Percentiles rank a stretch among this genome's conserved stretches.
Conservation (phyloP, 2,113 vertebrate species). For the Ciconia stormi region DNA sequence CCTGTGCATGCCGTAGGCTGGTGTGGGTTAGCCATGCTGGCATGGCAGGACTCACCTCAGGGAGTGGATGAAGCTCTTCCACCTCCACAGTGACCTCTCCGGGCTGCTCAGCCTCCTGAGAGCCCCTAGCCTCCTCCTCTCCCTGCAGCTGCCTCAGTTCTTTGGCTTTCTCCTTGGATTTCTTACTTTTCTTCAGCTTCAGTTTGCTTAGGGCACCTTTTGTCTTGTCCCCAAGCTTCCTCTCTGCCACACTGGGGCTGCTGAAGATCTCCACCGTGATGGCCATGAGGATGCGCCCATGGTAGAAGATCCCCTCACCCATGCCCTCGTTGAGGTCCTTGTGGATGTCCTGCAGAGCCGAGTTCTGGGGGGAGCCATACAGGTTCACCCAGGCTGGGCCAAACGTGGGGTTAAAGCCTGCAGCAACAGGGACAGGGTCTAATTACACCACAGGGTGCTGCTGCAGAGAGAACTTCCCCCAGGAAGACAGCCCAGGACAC, state of each 20-base stretch:
- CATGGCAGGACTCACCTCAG: conserved; percentile 74
- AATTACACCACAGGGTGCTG: background rate
- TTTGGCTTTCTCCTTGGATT: conserved; percentile 72
- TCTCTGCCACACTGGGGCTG: conserved; percentile 69
- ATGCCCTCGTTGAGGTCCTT: conserved; percentile 87
- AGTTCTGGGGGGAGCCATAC: conserved; percentile 89
- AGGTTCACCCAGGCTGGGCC: conserved; percentile 91
- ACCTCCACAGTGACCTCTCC: conserved; percentile 83
- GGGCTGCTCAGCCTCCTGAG: conserved; percentile 75
- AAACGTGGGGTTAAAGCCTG: conserved; percentile 90
- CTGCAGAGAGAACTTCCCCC: background rate
- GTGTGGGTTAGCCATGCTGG: background rate
- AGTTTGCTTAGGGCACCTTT: conserved; percentile 77
- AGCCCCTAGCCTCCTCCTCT: conserved; percentile 25
- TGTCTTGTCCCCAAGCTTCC: conserved; percentile 25
- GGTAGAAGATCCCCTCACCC: conserved; percentile 88
- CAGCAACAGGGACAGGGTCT: background rate
- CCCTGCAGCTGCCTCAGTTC: conserved; percentile 26
- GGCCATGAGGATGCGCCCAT: conserved; percentile 84
- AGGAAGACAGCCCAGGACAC: background rate
- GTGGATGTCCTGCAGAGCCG: conserved; percentile 81
- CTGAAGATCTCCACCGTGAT: conserved; percentile 82
- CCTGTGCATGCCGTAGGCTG: rapidly evolving
- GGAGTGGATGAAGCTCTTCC: conserved; percentile 88
- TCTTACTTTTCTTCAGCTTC: conserved; percentile 82